These are phyloP conservation scores for Eupristina koningsbergeri DNA, from an alignment of 1,140 invertebrate genomes.

Conservation along the genomic window DNA sequence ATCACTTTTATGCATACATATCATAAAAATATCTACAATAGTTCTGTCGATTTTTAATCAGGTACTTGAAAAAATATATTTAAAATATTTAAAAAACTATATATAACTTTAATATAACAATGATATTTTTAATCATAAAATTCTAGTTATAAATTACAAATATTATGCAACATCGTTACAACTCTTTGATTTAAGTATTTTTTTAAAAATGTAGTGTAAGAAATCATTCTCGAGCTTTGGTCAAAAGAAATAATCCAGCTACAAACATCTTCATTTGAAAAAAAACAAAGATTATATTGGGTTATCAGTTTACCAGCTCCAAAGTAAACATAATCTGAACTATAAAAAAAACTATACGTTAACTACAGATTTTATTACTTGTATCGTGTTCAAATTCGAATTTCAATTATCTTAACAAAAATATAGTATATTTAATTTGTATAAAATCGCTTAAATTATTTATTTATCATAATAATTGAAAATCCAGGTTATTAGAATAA, in stretches of 20 bases:
- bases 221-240: not conserved
- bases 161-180: not conserved
- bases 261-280: not conserved
- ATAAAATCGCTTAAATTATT: not conserved
- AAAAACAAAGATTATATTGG: not conserved
- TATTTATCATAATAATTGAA: not conserved
- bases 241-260: not conserved
- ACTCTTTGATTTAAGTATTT: not conserved
- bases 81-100: too few species aligned
- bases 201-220: not conserved
- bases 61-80: too few species aligned
- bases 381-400: not conserved
- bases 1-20: too few species aligned
- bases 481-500: not conserved
- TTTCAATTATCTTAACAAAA: too few species aligned
- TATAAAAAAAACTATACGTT: not conserved
- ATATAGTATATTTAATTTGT: not conserved
- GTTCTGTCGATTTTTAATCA: too few species aligned
- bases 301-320: not conserved
- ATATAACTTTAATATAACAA: too few species aligned
- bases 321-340: not conserved
- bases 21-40: too few species aligned
- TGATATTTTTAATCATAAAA: too few species aligned
- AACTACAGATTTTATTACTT: not conserved
- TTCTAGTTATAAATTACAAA: too few species aligned